A percentile compares a stretch with the other conserved stretches of the same genome.
Evolutionary conservation across 2,888 invertebrate species (phyloP).

Genomic region (Eudemis profundana): DNA sequence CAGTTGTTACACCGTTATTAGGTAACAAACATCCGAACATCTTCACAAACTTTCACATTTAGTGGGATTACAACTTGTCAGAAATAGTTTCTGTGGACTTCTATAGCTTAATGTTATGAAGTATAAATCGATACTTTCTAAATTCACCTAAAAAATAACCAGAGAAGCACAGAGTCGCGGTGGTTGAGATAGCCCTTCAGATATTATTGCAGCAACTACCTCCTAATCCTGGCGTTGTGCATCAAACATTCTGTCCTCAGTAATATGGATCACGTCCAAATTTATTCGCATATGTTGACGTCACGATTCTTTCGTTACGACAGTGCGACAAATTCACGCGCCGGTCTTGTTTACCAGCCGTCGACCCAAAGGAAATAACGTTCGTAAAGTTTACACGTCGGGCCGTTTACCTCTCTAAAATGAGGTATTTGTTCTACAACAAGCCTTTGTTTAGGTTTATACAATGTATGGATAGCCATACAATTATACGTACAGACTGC

Average conservation of each 20-base stretch:
- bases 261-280: slow-evolving; percentile 37
- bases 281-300: slow-evolving; percentile 36
- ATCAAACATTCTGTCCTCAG: slow-evolving; percentile 21
- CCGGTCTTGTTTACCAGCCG: slow-evolving; percentile 75
- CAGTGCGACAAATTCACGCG: slow-evolving; percentile 56
- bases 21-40: no score
- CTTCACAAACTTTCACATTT: no score
- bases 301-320: slow-evolving; percentile 40
- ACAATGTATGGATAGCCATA: slow-evolving; percentile 67
- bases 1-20: no score
- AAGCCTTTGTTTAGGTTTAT: slow-evolving; percentile 68
- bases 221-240: background rate
- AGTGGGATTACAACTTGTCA: no score
- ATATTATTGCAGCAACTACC: background rate
- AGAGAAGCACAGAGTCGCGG: background rate
- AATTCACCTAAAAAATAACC: no score
- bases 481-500: slow-evolving; percentile 40
- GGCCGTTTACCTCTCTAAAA: slow-evolving; percentile 79
- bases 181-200: background rate
- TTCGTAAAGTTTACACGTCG: slow-evolving; percentile 76
- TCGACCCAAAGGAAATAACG: slow-evolving; percentile 73
- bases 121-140: no score
- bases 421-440: slow-evolving; percentile 75
- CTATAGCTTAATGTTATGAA: no score
- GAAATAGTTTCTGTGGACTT: no score